Conservation (phyloP, 1,140 invertebrate species). For the Drosophila subobscura region DNA sequence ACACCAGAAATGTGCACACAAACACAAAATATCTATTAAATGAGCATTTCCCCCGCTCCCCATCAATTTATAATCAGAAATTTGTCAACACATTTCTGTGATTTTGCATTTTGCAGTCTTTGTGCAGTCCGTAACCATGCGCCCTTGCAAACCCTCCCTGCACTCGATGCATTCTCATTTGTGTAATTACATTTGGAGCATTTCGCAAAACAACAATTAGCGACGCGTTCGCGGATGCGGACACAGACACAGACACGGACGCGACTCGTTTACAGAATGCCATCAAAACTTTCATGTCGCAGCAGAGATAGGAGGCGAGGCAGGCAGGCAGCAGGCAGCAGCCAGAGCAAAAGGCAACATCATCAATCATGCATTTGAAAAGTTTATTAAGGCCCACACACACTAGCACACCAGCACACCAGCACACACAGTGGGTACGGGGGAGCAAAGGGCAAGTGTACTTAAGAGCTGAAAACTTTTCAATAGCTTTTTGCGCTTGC, state of each 20-base stretch:
- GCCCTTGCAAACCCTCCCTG: too few relatives aligned
- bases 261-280: slow-evolving; percentile 71
- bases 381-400: slow-evolving; percentile 71
- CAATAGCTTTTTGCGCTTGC: slow-evolving; percentile 66
- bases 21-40: slow-evolving; percentile 29
- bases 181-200: slow-evolving; percentile 76
- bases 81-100: slow-evolving; percentile 40
- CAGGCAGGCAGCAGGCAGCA: not conserved
- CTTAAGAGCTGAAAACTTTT: slow-evolving; percentile 77
- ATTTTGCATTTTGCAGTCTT: not conserved
- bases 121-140: not conserved
- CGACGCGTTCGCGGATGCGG: slow-evolving; percentile 25
- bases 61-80: slow-evolving; percentile 36
- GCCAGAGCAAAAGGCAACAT: slow-evolving; percentile 49
- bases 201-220: slow-evolving; percentile 74
- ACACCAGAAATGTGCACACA: slow-evolving; percentile 1
- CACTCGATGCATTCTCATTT: slow-evolving; percentile 63
- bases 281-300: slow-evolving; percentile 58
- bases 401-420: not conserved
- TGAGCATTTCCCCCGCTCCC: slow-evolving; percentile 26
- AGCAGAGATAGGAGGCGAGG: slow-evolving; percentile 13
- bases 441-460: slow-evolving; percentile 53
- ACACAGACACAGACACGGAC: slow-evolving; percentile 14
- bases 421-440: too few relatives aligned
- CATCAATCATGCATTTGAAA: slow-evolving; percentile 81